Base-by-base conservation (phyloP, 2,113 vertebrate genomes). In the Propithecus coquereli region DNA sequence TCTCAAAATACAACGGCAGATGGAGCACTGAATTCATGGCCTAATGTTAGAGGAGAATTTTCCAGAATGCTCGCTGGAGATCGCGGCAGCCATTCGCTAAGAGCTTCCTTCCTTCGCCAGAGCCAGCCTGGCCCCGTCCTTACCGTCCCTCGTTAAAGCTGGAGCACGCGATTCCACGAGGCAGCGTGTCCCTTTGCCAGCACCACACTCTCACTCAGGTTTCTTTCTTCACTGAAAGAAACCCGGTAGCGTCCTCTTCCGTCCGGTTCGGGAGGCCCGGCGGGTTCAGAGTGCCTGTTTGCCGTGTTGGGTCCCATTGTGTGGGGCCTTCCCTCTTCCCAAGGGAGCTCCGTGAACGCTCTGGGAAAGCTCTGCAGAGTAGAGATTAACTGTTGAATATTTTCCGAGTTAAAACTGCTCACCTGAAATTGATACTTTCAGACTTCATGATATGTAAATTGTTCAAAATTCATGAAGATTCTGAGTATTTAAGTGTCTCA, bases 381-480 rank as follows among this genome's bases (percentile, higher is more conserved):
- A 83, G 79, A 59, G n/a, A 61, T 80, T 76, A 90, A 25, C 65
- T 81, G 27, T 27, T 65, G 57, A 93, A 7, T 89, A 37, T 86
- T 96, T 95, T 94, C 73, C 95, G 74, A 96, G 54, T 91, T 93
- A 77, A 95, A 99, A 98, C 98, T 99, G 99, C 99, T 99, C 98
- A 98, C 98, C 98, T 98, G 98, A 98, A 98, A 98, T 96, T 91
- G 94, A 91, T 95, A 74, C 98, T 98, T 84, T 96, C 90, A 94
- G 84, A 96, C 30, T 88, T 96, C 71, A 80, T 90, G 52, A 88
- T 90, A n/a, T 95, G 94, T 97, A 95, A 63, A 90, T 73, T 37
- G 82, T 82, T 97, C 93, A 82, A 57, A 93, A 85, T 66, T 94
- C 71, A 17, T 90, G 73, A 92, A 95, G 96, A 97, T 97, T 87